A percentile compares a stretch with the other conserved stretches of the same genome.
These are phyloP conservation scores for Morbakka virulenta DNA, from an alignment of 30 jellyfish, hydroid and myxozoan genomes.

Conservation along the genomic window DNA sequence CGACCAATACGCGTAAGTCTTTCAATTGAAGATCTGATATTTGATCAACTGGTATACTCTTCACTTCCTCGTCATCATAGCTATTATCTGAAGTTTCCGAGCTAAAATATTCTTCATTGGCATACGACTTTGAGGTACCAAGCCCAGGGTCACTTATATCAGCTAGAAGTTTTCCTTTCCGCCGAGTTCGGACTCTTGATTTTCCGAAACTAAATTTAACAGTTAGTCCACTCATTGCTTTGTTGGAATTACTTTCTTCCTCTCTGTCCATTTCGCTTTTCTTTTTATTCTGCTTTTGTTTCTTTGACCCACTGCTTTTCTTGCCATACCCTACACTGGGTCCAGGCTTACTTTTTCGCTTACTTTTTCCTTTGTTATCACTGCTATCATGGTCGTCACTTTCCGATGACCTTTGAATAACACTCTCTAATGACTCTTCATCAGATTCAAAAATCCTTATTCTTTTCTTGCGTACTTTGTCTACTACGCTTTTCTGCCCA, in stretches of 20 bases:
- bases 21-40: background rate
- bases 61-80: background rate
- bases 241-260: background rate
- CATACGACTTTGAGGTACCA: background rate
- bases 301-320: background rate
- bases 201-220: background rate
- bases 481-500: background rate
- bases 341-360: background rate
- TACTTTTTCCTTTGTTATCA: conserved; percentile 15
- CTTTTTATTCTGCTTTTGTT: background rate
- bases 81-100: background rate
- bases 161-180: background rate
- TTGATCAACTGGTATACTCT: background rate
- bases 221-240: too few relatives aligned
- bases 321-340: background rate
- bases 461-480: background rate
- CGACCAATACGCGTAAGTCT: background rate
- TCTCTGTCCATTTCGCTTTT: conserved; percentile 1
- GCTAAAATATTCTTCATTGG: background rate
- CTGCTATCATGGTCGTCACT: background rate
- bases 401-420: too few relatives aligned
- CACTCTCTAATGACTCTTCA: background rate
- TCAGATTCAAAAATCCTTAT: background rate
- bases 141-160: background rate
- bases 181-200: background rate